These are phyloP conservation scores for Glossosoma conforme DNA, from an alignment of 1,140 invertebrate genomes.

Conservation along the genomic window DNA sequence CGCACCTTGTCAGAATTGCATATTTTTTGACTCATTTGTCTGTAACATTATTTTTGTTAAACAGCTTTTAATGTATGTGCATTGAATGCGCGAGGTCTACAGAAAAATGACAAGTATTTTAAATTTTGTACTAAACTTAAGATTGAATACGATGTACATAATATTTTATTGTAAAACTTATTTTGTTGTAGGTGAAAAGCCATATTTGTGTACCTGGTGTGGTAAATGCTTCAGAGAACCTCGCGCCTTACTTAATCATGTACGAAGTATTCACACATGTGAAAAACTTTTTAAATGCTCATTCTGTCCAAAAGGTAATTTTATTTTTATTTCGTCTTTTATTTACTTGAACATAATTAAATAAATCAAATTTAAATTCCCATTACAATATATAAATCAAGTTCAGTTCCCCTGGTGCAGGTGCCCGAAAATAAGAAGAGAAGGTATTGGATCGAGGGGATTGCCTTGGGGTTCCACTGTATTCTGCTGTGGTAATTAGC, in stretches of 20 bases:
- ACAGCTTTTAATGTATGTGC: neutral
- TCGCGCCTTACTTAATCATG: conserved; percentile 21
- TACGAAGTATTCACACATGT: conserved; percentile 32
- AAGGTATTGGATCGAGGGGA: neutral
- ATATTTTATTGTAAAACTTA: neutral
- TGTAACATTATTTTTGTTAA: neutral
- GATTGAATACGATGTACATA: neutral
- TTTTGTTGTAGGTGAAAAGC: conserved; percentile 22
- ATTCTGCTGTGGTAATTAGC: neutral
- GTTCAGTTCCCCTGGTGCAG: too few relatives aligned
- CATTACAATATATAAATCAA: neutral
- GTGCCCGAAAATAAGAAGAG: neutral
- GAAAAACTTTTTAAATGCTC: conserved; percentile 36
- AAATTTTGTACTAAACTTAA: neutral
- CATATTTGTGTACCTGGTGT: conserved; percentile 19
- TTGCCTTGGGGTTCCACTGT: neutral
- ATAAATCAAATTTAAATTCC: neutral
- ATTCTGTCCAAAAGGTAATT: conserved; percentile 33
- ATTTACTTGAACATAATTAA: neutral
- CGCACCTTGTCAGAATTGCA: neutral
- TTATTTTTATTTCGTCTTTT: neutral
- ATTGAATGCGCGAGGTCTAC: neutral
- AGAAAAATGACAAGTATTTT: neutral
- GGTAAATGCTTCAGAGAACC: conserved; percentile 20
- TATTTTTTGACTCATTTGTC: neutral